Conservation (phyloP, 1,140 invertebrate species). For the Condylostylus longicornis region DNA sequence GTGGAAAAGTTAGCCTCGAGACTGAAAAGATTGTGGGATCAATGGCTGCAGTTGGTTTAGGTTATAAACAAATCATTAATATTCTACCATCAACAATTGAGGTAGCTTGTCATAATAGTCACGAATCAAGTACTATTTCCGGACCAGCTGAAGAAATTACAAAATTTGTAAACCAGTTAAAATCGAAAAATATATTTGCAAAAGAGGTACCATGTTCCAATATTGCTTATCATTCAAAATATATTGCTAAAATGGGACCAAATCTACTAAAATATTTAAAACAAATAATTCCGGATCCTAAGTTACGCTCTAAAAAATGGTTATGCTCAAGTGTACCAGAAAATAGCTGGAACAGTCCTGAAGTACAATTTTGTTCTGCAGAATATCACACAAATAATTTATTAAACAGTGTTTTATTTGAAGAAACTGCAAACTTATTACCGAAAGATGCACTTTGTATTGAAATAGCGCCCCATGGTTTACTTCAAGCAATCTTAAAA, state of each 20-base stretch:
- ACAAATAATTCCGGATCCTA: slow-evolving; percentile 48
- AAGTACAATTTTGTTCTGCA: slow-evolving; percentile 54
- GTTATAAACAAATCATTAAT: slow-evolving; percentile 38
- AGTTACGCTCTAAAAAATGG: slow-evolving; percentile 58
- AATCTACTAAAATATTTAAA: slow-evolving; percentile 51
- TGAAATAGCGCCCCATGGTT: slow-evolving; percentile 63
- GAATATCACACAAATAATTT: slow-evolving; percentile 87
- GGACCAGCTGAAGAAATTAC: slow-evolving; percentile 54
- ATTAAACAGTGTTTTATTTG: slow-evolving; percentile 61
- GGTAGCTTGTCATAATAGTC: slow-evolving; percentile 70
- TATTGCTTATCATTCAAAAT: slow-evolving; percentile 66
- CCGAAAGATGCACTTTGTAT: slow-evolving; percentile 60
- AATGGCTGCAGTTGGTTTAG: slow-evolving; percentile 62
- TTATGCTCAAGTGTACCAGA: slow-evolving; percentile 66
- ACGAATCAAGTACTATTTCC: slow-evolving; percentile 65
- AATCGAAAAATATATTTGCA: slow-evolving; percentile 58
- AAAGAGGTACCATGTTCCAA: slow-evolving; percentile 59
- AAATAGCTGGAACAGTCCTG: slow-evolving; percentile 44
- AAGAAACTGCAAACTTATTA: slow-evolving; percentile 57
- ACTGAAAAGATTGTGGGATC: slow-evolving; percentile 53
- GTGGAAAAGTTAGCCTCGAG: slow-evolving; percentile 64
- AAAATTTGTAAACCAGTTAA: slow-evolving; percentile 47
- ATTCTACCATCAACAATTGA: slow-evolving; percentile 49
- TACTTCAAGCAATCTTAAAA: slow-evolving; percentile 52
- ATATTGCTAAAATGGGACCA: slow-evolving; percentile 51